Conservation (phyloP, 2,888 invertebrate genomes). For the Archips crataeganus region DNA sequence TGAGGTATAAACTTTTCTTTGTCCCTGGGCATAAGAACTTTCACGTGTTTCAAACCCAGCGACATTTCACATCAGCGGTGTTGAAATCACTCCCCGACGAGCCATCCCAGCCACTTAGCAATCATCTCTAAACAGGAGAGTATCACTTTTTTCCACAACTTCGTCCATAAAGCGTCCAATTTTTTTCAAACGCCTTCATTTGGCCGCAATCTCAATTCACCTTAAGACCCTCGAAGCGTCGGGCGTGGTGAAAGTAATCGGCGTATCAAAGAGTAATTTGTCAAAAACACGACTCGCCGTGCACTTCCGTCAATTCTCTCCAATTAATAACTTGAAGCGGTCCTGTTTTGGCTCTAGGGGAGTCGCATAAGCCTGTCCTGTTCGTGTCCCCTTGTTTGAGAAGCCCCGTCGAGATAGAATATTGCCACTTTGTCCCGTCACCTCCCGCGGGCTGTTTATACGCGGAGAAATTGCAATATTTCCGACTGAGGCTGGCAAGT, state of each 20-base stretch:
- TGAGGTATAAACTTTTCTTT: background rate
- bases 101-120: constrained; percentile 24
- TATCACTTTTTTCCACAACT: constrained; percentile 34
- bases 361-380: constrained; percentile 55
- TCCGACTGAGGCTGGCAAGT: constrained; percentile 67
- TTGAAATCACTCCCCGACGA: constrained; percentile 36
- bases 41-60: constrained; percentile 11
- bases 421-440: constrained; percentile 84
- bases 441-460: constrained; percentile 78
- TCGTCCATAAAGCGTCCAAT: constrained; percentile 28
- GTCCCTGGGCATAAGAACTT: constrained; percentile 1
- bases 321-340: constrained; percentile 79
- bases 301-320: constrained; percentile 84
- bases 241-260: constrained; percentile 80
- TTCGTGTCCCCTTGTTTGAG: constrained; percentile 81
- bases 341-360: constrained; percentile 56
- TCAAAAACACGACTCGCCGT: constrained; percentile 82
- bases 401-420: constrained; percentile 83
- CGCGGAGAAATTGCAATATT: constrained; percentile 80
- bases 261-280: constrained; percentile 85
- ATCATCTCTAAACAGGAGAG: constrained; percentile 21
- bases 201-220: constrained; percentile 53
- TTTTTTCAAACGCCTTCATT: constrained; percentile 30
- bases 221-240: constrained; percentile 73
- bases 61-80: constrained; percentile 8